phyloP scores from a whole-genome alignment of 2,113 vertebrate species.

The Galeopterus variegatus region DNA sequence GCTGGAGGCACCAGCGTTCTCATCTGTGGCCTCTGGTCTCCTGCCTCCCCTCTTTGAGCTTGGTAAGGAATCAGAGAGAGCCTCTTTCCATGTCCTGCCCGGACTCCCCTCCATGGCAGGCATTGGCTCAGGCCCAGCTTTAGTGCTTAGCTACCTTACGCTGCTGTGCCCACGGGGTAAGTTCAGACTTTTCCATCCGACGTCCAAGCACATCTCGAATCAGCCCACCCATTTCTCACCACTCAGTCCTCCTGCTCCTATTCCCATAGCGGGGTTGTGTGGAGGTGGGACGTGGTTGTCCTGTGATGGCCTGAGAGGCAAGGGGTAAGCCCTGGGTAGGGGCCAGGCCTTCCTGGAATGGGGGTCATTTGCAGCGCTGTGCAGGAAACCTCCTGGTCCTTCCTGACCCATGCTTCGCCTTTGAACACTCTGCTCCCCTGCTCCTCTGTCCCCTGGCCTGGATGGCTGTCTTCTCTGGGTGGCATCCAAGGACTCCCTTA shows the following conservation, averaged over 20 bases:
- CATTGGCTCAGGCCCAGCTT: not conserved
- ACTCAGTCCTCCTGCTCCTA: not conserved
- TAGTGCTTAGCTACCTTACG: not conserved
- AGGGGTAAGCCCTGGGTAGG: not conserved
- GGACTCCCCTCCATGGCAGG: not conserved
- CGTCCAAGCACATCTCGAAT: not conserved
- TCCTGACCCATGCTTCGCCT: fast-evolving
- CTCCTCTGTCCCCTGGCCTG: not conserved
- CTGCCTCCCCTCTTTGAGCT: not conserved
- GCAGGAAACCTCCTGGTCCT: not conserved
- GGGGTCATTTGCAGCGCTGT: not conserved
- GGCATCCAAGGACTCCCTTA: too few relatives aligned
- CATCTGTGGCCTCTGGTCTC: not conserved
- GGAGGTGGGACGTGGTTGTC: not conserved
- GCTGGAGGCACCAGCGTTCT: not conserved
- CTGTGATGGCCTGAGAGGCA: not conserved
- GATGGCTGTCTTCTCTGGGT: not conserved
- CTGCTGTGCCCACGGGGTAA: not conserved
- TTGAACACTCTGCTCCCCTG: not conserved
- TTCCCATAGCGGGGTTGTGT: not conserved
- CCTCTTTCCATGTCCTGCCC: not conserved
- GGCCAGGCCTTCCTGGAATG: not conserved
- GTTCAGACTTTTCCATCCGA: not conserved
- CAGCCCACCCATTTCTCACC: not conserved
- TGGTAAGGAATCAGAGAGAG: not conserved